Percentiles rank a stretch among this genome's conserved stretches.
These are phyloP conservation scores for Dusona sp. DNA, from an alignment of 2,888 invertebrate genomes.

Conservation along the genomic window DNA sequence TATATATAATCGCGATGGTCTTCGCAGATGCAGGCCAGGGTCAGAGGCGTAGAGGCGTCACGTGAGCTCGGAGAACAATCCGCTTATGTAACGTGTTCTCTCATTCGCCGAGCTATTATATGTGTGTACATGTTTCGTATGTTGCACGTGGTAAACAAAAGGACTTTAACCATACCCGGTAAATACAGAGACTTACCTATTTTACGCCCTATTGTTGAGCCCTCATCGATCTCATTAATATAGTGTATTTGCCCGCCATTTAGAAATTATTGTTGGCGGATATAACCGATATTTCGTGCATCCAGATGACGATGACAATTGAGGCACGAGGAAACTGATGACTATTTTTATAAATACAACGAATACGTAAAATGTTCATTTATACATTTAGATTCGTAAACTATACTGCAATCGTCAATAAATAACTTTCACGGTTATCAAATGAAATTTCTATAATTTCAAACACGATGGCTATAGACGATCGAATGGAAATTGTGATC, in stretches of 20 bases:
- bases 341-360: background rate
- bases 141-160: background rate
- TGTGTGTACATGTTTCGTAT: background rate
- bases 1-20: slow-evolving; percentile 31
- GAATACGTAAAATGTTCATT: background rate
- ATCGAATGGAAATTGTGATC: background rate
- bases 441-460: background rate
- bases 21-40: slow-evolving; percentile 71
- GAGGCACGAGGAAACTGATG: background rate
- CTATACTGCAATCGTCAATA: background rate
- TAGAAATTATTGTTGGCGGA: slow-evolving; percentile 57
- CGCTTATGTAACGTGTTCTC: slow-evolving; percentile 71
- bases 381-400: background rate
- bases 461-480: background rate
- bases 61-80: slow-evolving; percentile 71
- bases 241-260: no score
- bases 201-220: background rate
- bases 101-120: slow-evolving; percentile 1
- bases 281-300: slow-evolving; percentile 51
- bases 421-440: background rate
- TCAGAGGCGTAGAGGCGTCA: slow-evolving; percentile 72
- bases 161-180: background rate
- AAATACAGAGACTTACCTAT: background rate
- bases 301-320: slow-evolving; percentile 22
- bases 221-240: background rate